phyloP scores from a whole-genome alignment of 1,140 invertebrate species.

The Hormaphis cornu region DNA sequence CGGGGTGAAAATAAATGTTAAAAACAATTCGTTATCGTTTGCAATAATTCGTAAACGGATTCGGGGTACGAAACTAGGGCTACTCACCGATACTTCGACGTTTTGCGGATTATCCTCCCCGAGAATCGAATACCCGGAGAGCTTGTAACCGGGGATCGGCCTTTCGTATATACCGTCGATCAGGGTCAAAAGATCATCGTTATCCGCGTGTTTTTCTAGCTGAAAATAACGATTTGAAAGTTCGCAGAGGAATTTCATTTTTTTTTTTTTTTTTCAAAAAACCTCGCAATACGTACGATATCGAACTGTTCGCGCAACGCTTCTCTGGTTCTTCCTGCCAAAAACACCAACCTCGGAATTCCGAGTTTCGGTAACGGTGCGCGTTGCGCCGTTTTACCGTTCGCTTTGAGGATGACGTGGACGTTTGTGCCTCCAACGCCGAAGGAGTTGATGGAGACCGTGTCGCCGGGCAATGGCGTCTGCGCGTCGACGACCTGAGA shows the following conservation, averaged over 20 bases:
- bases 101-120: constrained; percentile 39
- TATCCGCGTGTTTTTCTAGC: neutral
- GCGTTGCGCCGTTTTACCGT: constrained; percentile 31
- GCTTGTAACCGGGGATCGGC: constrained; percentile 43
- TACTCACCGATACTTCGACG: constrained; percentile 7
- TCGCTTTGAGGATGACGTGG: constrained; percentile 47
- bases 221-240: too few relatives aligned
- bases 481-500: constrained; percentile 50
- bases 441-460: constrained; percentile 53
- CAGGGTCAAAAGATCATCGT: constrained; percentile 42
- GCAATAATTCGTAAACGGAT: too few relatives aligned
- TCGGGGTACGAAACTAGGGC: too few relatives aligned
- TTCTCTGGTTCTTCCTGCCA: constrained; percentile 36
- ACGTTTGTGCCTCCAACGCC: constrained; percentile 57
- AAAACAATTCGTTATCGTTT: too few relatives aligned
- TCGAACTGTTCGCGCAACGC: constrained; percentile 14
- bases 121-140: constrained; percentile 56
- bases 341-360: constrained; percentile 37
- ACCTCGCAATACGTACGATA: neutral
- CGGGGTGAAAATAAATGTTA: too few relatives aligned
- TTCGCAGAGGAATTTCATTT: neutral
- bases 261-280: too few relatives aligned
- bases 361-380: constrained; percentile 33
- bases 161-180: constrained; percentile 20
- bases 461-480: constrained; percentile 43